Conservation (phyloP, 2,888 invertebrate genomes). For the Tuberolachnus salignus region DNA sequence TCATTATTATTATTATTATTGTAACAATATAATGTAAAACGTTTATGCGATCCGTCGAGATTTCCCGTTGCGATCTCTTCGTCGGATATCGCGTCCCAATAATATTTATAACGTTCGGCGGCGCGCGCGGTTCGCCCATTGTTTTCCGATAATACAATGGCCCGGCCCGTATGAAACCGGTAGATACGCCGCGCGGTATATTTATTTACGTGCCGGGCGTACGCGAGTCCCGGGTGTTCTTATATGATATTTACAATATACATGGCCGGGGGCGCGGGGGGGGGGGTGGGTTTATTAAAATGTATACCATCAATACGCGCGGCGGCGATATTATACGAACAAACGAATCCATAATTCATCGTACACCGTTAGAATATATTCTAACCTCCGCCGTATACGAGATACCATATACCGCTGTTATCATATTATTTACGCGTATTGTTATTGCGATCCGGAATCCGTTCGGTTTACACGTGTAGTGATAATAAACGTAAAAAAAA, state of each 20-base stretch:
- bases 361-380: no score
- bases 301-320: no score
- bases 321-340: neutral
- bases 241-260: constrained; percentile 13
- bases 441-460: no score
- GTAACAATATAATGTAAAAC: neutral
- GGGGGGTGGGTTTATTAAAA: no score
- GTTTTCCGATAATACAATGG: constrained; percentile 30
- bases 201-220: no score
- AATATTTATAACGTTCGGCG: constrained; percentile 1
- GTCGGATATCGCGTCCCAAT: neutral
- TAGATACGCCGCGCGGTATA: neutral
- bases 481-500: no score
- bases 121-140: neutral
- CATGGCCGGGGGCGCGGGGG: no score
- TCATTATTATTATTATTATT: no score
- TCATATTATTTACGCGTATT: no score
- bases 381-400: neutral
- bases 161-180: neutral
- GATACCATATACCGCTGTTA: no score
- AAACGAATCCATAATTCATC: constrained; percentile 36
- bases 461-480: no score
- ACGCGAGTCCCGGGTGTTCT: neutral
- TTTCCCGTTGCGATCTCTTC: neutral
- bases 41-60: no score